These are phyloP conservation scores for Hylyphantes graminicola DNA, from an alignment of 1,140 invertebrate species.

Conservation along the genomic window DNA sequence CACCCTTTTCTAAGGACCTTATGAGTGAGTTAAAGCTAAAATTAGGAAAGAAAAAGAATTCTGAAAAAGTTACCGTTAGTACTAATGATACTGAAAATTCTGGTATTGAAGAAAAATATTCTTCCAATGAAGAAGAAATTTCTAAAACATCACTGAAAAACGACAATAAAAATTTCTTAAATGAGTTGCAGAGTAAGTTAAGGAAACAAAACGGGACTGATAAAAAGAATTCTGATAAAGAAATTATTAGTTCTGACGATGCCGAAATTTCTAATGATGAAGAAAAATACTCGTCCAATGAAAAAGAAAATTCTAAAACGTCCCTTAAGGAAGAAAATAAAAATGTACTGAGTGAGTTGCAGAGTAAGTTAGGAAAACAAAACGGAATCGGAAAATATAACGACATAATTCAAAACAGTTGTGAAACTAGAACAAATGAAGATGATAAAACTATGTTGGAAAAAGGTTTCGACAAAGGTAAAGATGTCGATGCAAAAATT, in stretches of 20 bases:
- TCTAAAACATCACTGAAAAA: not conserved
- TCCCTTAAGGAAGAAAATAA: not conserved
- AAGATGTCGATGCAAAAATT: too few species aligned
- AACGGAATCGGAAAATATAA: too few species aligned
- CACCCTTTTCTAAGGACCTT: not conserved
- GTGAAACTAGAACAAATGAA: too few species aligned
- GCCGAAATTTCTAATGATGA: not conserved
- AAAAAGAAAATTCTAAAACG: not conserved
- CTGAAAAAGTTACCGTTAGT: not conserved
- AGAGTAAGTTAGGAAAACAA: too few species aligned
- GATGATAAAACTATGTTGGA: too few species aligned
- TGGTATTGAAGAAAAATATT: not conserved
- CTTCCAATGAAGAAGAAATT: not conserved
- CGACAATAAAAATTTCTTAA: not conserved
- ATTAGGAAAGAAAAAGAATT: conserved; percentile 7
- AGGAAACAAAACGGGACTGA: too few species aligned
- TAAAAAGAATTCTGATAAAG: too few species aligned
- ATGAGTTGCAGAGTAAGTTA: too few species aligned
- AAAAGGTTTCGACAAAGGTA: too few species aligned
- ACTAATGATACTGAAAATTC: not conserved
- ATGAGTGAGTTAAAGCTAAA: conserved; percentile 20
- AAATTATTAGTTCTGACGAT: too few species aligned
- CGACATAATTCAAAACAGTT: too few species aligned
- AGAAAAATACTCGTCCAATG: not conserved
- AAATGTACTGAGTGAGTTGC: not conserved